phyloP scores from a whole-genome alignment of 2,113 vertebrate genomes.

The Sceloporus undulatus region DNA sequence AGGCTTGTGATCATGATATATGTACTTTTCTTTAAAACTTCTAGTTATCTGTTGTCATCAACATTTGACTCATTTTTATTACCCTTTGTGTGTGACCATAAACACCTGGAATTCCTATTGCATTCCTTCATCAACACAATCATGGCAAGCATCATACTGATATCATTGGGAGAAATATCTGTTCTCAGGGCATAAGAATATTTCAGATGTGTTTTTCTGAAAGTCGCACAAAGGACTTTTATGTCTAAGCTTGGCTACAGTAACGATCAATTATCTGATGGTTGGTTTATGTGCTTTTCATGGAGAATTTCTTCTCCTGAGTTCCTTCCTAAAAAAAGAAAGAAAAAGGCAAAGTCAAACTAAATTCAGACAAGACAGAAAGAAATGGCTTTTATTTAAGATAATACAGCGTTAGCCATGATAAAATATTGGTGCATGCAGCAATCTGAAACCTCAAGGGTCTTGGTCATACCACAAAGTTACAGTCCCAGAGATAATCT shows the following conservation, averaged over 20 bases:
- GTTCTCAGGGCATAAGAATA: neutral
- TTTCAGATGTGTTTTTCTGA: conserved; percentile 18
- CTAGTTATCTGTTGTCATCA: neutral
- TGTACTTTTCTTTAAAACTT: neutral
- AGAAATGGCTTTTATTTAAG: too few relatives aligned
- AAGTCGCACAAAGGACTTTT: neutral
- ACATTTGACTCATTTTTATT: neutral
- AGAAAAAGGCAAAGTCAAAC: too few relatives aligned
- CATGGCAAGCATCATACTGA: neutral
- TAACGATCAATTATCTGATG: conserved; percentile 1
- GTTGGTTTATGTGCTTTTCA: neutral
- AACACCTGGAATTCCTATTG: neutral
- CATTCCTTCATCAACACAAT: neutral
- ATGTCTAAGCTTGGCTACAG: conserved; percentile 10
- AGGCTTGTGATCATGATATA: neutral
- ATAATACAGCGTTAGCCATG: too few relatives aligned
- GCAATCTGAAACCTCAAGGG: too few relatives aligned
- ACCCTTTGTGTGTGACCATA: neutral
- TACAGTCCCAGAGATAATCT: too few relatives aligned
- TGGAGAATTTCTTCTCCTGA: neutral
- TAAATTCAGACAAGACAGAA: too few relatives aligned
- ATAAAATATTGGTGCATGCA: too few relatives aligned
- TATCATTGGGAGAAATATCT: neutral
- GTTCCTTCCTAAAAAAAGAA: conserved; percentile 23
- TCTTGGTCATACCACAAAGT: too few relatives aligned